A percentile compares a stretch with the other conserved stretches of the same genome.
These are phyloP conservation scores for Sericinus montela DNA, from an alignment of 2,888 invertebrate species.

Conservation along the genomic window DNA sequence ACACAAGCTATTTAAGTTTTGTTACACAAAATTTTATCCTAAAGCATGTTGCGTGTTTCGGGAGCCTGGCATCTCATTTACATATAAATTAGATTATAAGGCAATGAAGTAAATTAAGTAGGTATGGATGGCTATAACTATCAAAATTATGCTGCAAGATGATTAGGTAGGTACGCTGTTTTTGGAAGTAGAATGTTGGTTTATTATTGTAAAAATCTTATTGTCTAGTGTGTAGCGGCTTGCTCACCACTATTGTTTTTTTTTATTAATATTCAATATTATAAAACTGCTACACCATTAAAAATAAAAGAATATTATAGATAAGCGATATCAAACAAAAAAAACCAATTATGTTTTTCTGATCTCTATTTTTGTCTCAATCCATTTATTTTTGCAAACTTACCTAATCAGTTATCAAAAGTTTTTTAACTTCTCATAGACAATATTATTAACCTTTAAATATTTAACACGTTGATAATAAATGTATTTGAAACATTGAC, in stretches of 20 bases:
- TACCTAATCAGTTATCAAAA: neutral
- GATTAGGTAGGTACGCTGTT: constrained; percentile 15
- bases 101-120: constrained; percentile 11
- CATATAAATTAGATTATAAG: constrained; percentile 15
- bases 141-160: constrained; percentile 9
- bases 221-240: constrained; percentile 21
- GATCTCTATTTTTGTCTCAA: no score
- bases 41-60: constrained; percentile 61
- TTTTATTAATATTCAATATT: constrained; percentile 7
- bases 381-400: neutral
- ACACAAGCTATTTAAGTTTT: constrained; percentile 31
- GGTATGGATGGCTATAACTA: constrained; percentile 20
- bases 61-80: constrained; percentile 22
- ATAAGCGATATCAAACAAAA: no score
- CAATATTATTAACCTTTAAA: neutral
- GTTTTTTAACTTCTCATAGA: neutral
- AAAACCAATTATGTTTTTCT: no score
- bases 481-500: constrained; percentile 35
- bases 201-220: constrained; percentile 17
- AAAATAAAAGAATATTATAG: neutral
- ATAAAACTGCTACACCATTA: constrained; percentile 1
- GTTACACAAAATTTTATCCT: constrained; percentile 50
- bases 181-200: constrained; percentile 15
- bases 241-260: constrained; percentile 18
- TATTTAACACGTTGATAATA: no score